Conservation (phyloP, 1,140 invertebrate species). For the Tetramorium alpestre region DNA sequence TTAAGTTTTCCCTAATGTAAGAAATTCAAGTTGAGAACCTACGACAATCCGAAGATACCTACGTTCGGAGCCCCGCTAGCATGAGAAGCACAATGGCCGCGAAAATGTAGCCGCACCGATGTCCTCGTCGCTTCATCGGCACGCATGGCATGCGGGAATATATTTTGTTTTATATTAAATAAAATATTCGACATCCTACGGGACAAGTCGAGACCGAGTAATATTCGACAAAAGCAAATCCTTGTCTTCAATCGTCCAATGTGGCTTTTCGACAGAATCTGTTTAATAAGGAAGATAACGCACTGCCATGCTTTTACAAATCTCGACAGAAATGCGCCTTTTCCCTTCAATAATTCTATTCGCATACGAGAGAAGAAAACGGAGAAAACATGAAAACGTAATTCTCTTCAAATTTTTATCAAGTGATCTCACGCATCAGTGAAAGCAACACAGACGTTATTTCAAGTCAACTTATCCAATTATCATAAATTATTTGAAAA, state of each 20-base stretch:
- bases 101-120: slow-evolving; percentile 73
- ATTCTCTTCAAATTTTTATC: neutral
- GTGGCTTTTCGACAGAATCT: neutral
- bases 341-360: neutral
- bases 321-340: neutral
- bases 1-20: neutral
- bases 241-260: neutral
- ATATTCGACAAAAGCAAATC: slow-evolving; percentile 71
- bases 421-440: neutral
- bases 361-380: neutral
- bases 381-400: slow-evolving; percentile 17
- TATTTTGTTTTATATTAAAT: slow-evolving; percentile 84
- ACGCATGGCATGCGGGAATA: slow-evolving; percentile 82
- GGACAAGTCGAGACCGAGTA: slow-evolving; percentile 55
- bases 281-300: neutral
- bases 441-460: neutral
- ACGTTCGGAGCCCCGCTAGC: slow-evolving; percentile 73
- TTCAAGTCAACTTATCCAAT: slow-evolving; percentile 7
- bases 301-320: neutral
- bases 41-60: slow-evolving; percentile 74
- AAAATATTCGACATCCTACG: slow-evolving; percentile 79
- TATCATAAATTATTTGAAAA: neutral
- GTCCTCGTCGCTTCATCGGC: slow-evolving; percentile 75
- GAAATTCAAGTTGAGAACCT: slow-evolving; percentile 79
- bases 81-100: slow-evolving; percentile 74